A percentile compares a stretch with the other conserved stretches of the same genome.
Evolutionary conservation across 2,113 vertebrate species (phyloP).

Genomic region (Odontophorus gujanensis): DNA sequence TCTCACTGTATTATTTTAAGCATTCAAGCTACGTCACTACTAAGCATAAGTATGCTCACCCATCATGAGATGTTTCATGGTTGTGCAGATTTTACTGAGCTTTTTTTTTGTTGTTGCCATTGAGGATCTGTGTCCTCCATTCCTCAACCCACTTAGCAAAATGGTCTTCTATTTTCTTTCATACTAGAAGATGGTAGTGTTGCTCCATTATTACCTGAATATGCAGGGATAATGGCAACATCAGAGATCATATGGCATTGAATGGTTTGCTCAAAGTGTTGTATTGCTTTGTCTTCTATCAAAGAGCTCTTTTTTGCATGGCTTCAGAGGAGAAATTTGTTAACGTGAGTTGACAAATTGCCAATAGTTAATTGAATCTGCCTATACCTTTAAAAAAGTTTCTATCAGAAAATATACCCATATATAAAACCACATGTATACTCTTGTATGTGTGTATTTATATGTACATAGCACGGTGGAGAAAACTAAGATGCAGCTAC

Average conservation of each 20-base stretch:
- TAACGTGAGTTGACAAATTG: not conserved
- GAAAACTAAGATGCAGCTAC: not conserved
- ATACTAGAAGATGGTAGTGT: not conserved
- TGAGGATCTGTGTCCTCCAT: not conserved
- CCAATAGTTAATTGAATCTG: not conserved
- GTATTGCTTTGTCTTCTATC: not conserved
- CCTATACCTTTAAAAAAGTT: not conserved
- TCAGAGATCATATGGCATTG: not conserved
- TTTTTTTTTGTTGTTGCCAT: not conserved
- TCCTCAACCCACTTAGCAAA: not conserved
- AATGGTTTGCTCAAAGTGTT: not conserved
- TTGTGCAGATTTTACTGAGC: constrained; percentile 8
- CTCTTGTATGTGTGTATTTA: not conserved
- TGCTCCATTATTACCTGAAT: not conserved
- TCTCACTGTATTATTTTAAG: not conserved
- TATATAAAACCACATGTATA: not conserved
- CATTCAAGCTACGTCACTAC: not conserved
- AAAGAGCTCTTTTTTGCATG: not conserved
- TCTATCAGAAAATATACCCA: not conserved
- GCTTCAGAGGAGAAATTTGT: not conserved
- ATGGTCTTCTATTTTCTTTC: not conserved
- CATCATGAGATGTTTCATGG: not conserved
- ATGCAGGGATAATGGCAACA: not conserved
- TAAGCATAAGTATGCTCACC: not conserved
- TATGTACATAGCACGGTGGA: not conserved